Evolutionary conservation across 1,140 invertebrate species (phyloP), one percentile per base, ranked within the genome.

Genomic region (Drosophila ficusphila): DNA sequence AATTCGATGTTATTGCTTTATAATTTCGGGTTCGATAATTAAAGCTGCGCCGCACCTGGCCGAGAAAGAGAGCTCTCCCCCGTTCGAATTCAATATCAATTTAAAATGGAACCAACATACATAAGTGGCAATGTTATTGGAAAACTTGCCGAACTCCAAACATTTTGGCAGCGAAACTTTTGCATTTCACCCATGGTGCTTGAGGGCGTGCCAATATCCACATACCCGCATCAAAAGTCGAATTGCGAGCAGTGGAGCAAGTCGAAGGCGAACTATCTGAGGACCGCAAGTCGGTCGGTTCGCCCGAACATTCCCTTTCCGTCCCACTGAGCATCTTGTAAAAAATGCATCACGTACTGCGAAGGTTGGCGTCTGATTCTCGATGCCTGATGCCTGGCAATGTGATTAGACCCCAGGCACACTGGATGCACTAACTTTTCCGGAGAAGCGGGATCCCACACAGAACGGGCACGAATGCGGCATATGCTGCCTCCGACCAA

Each of bases 261-360:
- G 34, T 47, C 51, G 36, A 73, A 76, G 62, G 39, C 14, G 54
- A 81, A 83, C 71, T 83, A 60, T 68, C 52, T 34, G 29, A 64
- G 34, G 74, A 69, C 62, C 65, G 39, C 53, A 60, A 44, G 19
- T 25, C 19, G 39, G 2, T 39, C 9, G 23, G 42, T 44, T 46
- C 29, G n/a, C n/a, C n/a, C n/a, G n/a, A n/a, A n/a, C n/a, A n/a
- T 25, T 29, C 19, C 27, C 36, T 62, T 47, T 69, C 51, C 68
- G 27, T 42, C 62, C 46, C 42, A 31, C 14, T 33, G 58, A 49
- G 38, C 42, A 47, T 57, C 79, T 75, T 75, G 81, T 54, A 54
- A 74, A 77, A 81, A 85, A 85, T 85, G 81, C 81, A 85, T 86
- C 81, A 85, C 81, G 81, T 85, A 81, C 58, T 36, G 67, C 57